Percentiles rank a stretch among this genome's conserved stretches.
Evolutionary conservation across 1,140 invertebrate species (phyloP).

Genomic region (Hyles vespertilio): DNA sequence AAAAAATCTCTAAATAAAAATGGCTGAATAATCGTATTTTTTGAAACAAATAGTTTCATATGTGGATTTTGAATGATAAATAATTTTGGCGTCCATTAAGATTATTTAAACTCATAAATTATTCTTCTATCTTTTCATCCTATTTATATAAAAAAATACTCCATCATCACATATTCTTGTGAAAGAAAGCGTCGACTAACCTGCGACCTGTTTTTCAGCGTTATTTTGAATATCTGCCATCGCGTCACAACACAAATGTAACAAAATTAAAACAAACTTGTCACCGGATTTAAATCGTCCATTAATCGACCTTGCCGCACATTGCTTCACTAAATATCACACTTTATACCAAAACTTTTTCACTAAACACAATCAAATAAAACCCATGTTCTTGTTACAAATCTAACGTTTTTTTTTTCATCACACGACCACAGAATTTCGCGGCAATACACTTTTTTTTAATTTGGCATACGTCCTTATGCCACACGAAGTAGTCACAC

Average conservation of each 20-base stretch:
- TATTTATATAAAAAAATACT: background rate
- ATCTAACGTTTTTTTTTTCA: slow-evolving; percentile 1
- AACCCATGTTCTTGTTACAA: background rate
- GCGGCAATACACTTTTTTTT: slow-evolving; percentile 40
- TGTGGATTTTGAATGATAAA: no score
- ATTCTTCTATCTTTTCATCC: no score
- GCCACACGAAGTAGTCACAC: slow-evolving; percentile 36
- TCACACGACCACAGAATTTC: slow-evolving; percentile 18
- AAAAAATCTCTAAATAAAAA: no score
- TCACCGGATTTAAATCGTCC: slow-evolving; percentile 5
- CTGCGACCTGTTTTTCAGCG: background rate
- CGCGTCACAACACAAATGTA: slow-evolving; percentile 1
- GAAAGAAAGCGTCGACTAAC: background rate
- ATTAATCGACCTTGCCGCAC: slow-evolving; percentile 3
- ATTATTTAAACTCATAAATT: no score
- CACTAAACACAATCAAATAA: background rate
- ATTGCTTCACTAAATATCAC: background rate
- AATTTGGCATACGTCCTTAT: slow-evolving; percentile 35
- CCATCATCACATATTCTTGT: no score
- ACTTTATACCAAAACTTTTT: background rate
- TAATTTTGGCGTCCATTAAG: no score
- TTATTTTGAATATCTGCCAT: slow-evolving; percentile 9
- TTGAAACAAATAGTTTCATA: no score
- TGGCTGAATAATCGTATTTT: no score
- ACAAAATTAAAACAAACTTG: slow-evolving; percentile 5